phyloP scores from a whole-genome alignment of 2,797 vertebrate species.

The Ctenosaura bakeri region DNA sequence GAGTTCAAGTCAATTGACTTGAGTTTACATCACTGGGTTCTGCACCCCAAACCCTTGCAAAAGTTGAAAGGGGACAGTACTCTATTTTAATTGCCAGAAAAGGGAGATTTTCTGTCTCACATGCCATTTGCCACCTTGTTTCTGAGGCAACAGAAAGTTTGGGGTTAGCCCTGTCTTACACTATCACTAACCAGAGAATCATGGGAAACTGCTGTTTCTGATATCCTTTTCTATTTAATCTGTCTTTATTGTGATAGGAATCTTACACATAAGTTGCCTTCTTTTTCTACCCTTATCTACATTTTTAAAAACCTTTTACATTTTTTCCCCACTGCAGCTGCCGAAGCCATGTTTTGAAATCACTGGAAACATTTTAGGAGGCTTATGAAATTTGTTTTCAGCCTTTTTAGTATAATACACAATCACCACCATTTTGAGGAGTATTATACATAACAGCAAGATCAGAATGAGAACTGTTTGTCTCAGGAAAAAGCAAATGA shows the following conservation, averaged over 20 bases:
- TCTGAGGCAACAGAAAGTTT: too few relatives aligned
- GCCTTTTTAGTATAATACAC: conserved; percentile 1
- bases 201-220: too few relatives aligned
- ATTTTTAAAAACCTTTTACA: neutral
- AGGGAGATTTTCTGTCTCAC: neutral
- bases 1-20: too few relatives aligned
- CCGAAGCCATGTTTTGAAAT: conserved; percentile 10
- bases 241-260: neutral
- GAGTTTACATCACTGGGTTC: too few relatives aligned
- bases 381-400: conserved; percentile 30
- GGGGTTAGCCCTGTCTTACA: too few relatives aligned
- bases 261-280: neutral
- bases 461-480: conserved; percentile 5
- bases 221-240: neutral
- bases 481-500: neutral
- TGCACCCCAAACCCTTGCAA: too few relatives aligned
- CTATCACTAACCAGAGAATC: too few relatives aligned
- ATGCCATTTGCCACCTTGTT: neutral
- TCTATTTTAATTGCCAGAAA: neutral
- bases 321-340: conserved; percentile 1
- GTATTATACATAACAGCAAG: conserved; percentile 1
- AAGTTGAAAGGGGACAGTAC: too few relatives aligned
- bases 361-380: conserved; percentile 8
- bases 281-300: neutral
- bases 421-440: neutral